Evolutionary conservation across 2,888 invertebrate species (phyloP).

Genomic region (Sialis fuliginosa): DNA sequence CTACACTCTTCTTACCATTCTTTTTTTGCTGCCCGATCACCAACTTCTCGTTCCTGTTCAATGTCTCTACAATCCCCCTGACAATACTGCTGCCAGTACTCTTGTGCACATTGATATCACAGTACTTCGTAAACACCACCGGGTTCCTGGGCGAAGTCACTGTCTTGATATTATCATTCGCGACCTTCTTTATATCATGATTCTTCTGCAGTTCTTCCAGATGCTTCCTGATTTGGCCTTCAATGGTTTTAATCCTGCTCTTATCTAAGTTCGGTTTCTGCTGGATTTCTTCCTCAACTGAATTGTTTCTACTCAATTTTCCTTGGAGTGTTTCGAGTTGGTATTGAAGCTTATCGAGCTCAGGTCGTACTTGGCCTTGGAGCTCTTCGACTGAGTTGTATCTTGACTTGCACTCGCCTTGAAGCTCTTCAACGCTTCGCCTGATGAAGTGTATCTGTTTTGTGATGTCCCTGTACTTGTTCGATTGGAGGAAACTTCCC

Average conservation of each 20-base stretch:
- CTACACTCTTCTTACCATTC: too few species aligned
- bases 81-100: slow-evolving; percentile 16
- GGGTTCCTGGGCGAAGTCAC: not conserved
- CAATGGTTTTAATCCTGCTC: slow-evolving; percentile 1
- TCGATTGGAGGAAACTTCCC: not conserved
- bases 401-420: slow-evolving; percentile 2
- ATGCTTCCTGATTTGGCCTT: not conserved
- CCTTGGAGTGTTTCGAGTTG: not conserved
- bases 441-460: slow-evolving; percentile 2
- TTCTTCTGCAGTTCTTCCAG: not conserved
- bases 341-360: not conserved
- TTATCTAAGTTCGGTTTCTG: not conserved
- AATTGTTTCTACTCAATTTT: not conserved
- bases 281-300: not conserved
- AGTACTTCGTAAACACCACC: slow-evolving; percentile 3
- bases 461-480: not conserved
- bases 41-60: slow-evolving; percentile 20
- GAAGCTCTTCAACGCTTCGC: slow-evolving; percentile 4
- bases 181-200: not conserved
- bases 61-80: slow-evolving; percentile 22
- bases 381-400: slow-evolving; percentile 5
- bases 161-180: not conserved
- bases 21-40: not conserved
- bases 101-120: slow-evolving; percentile 2
- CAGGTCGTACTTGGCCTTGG: not conserved